These are phyloP conservation scores for Sanderia malayensis DNA, from an alignment of 30 jellyfish, hydroid and myxozoan genomes.

Conservation along the genomic window DNA sequence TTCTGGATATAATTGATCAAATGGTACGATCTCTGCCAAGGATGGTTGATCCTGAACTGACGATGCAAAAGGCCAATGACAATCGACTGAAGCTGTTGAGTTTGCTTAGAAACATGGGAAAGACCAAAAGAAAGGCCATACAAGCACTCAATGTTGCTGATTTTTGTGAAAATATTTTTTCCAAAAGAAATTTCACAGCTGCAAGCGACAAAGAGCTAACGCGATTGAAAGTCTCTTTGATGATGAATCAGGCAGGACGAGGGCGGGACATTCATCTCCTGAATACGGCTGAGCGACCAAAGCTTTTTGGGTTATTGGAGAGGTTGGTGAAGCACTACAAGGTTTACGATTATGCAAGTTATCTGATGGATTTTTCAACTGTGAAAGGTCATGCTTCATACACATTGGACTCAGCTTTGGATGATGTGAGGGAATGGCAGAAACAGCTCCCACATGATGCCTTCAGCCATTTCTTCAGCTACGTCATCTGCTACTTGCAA, in stretches of 20 bases:
- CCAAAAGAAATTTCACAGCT: conserved; percentile 3
- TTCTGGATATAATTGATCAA: conserved; percentile 46
- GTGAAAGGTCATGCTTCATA: conserved; percentile 2
- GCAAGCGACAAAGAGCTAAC: conserved; percentile 42
- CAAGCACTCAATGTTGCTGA: background rate
- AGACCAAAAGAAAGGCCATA: conserved; percentile 18
- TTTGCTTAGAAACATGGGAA: conserved; percentile 18
- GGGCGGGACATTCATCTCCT: conserved; percentile 8
- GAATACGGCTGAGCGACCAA: conserved; percentile 4
- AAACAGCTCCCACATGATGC: conserved; percentile 22
- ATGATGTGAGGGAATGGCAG: background rate
- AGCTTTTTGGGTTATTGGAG: conserved; percentile 10
- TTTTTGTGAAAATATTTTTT: conserved; percentile 18
- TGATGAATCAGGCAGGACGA: conserved; percentile 15
- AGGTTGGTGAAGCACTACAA: conserved; percentile 14
- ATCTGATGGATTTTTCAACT: background rate
- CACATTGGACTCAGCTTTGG: conserved; percentile 7
- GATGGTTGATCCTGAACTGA: conserved; percentile 26
- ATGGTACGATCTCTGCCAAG: conserved; percentile 47
- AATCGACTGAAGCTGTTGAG: conserved; percentile 17
- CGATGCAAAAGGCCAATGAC: conserved; percentile 37
- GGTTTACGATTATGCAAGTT: conserved; percentile 13
- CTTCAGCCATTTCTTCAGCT: conserved; percentile 1
- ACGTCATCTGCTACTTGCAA: conserved; percentile 10
- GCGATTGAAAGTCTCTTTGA: conserved; percentile 34